Evolutionary conservation across 2,797 vertebrate genomes (phyloP), one percentile per base, ranked within the genome.

Genomic region (Lacerta viridis): DNA sequence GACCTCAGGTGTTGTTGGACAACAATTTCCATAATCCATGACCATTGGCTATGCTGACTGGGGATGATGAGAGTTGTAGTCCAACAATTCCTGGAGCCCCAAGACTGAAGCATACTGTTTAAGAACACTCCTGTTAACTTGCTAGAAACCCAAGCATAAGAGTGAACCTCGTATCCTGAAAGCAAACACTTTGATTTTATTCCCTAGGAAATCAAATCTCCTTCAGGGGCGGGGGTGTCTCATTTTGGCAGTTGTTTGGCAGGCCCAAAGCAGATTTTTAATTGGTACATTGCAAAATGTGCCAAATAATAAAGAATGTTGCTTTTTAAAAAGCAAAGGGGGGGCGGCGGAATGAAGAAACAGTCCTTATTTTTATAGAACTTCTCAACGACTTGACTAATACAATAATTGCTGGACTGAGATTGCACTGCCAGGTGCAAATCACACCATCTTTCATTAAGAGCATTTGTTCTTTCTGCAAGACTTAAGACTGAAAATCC

Each of bases 241-340:
- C 93, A 92, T 96, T 94, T 94, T 96, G 96, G 96, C 96, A 96
- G 88, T 89, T 91, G 68, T 94, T 91, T 93, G 91, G 94, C 33
- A 92, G 85, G 93, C 96, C 94, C 89, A 90, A 83, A 95, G 96
- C 95, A 93, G 95, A 94, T 89, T 95, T 96, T 96, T 96, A 95
- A 96, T 96, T 96, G 96, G 95, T 95, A 96, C 91, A 94, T 94
- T 92, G 94, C 91, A 92, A 92, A 95, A 96, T 94, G 96, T 96
- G 95, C 95, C 95, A 96, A 85, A 95, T 93, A 93, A 93, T 23
- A 50, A 92, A 95, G 95, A 93, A 94, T 93, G 91, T 87, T 93
- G 50, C 15, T 55, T 55, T 55, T 4, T 1, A 15, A 55, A 55
- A 55, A 55, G 50, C 50, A 55, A 15, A 55, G 50, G 13, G 4